These are phyloP conservation scores for Altica lythri DNA, from an alignment of 2,888 invertebrate species.

Conservation along the genomic window DNA sequence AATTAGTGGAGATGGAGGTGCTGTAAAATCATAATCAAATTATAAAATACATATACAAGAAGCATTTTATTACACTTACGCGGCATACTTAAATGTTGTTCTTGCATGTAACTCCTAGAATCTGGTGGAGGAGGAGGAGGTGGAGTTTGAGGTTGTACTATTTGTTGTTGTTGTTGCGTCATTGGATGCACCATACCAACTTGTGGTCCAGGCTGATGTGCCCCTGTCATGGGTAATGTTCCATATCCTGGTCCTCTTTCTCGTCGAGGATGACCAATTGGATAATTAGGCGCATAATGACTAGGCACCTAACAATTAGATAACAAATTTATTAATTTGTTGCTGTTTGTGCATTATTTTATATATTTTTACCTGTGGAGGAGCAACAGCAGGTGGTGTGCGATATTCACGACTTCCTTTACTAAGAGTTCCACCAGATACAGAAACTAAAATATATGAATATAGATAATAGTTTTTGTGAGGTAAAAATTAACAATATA, in stretches of 20 bases:
- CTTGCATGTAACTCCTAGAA: conserved; percentile 57
- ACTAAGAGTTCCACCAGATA: conserved; percentile 64
- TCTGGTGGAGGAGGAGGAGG: conserved; percentile 69
- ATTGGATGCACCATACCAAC: conserved; percentile 89
- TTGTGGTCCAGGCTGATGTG: conserved; percentile 52
- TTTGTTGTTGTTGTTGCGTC: conserved; percentile 50
- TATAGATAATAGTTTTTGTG: too few species aligned
- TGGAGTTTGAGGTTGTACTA: conserved; percentile 61
- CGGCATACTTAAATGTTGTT: conserved; percentile 76
- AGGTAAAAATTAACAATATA: too few species aligned
- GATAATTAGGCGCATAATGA: conserved; percentile 95
- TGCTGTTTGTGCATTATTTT: too few species aligned
- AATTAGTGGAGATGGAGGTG: conserved; percentile 83
- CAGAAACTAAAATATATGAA: conserved; percentile 44
- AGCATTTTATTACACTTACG: conserved; percentile 65
- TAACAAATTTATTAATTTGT: background rate
- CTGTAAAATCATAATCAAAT: conserved; percentile 55
- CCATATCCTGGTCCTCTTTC: conserved; percentile 76
- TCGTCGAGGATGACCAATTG: conserved; percentile 76
- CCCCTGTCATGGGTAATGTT: conserved; percentile 72
- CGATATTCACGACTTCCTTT: conserved; percentile 83
- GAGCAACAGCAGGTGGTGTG: conserved; percentile 95
- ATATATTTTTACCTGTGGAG: conserved; percentile 78
- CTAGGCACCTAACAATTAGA: conserved; percentile 72
- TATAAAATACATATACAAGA: background rate